These are phyloP conservation scores for Chaetodon trifasciatus DNA, from an alignment of 2,797 vertebrate genomes.

Conservation along the genomic window DNA sequence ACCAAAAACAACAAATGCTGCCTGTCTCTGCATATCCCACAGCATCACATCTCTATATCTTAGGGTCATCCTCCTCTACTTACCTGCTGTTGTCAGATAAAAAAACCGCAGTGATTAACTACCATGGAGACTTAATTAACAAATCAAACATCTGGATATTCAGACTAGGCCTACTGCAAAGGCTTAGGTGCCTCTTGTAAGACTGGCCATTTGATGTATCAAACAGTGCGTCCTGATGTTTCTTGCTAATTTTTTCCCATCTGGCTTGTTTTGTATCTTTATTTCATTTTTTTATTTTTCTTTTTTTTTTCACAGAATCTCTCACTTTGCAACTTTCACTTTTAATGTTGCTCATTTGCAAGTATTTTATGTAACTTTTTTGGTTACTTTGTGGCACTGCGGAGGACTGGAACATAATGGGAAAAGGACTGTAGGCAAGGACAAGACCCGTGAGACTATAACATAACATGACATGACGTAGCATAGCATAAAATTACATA, in stretches of 20 bases:
- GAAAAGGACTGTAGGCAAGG: background rate
- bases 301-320: slow-evolving; percentile 3
- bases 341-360: slow-evolving; percentile 29
- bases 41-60: slow-evolving; percentile 47
- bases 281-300: slow-evolving; percentile 14
- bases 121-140: slow-evolving; percentile 79
- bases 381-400: background rate
- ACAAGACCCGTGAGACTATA: background rate
- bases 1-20: slow-evolving; percentile 42
- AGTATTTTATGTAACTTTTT: background rate
- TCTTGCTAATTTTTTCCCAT: slow-evolving; percentile 63
- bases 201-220: slow-evolving; percentile 75
- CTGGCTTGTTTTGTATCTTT: slow-evolving; percentile 62
- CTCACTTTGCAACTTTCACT: slow-evolving; percentile 38
- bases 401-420: background rate
- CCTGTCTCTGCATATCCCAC: slow-evolving; percentile 30
- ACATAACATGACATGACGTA: background rate
- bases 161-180: slow-evolving; percentile 74
- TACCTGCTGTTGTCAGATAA: slow-evolving; percentile 77
- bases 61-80: slow-evolving; percentile 60
- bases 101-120: slow-evolving; percentile 71
- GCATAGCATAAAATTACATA: background rate
- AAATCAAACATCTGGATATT: slow-evolving; percentile 83
- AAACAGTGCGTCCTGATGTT: slow-evolving; percentile 73
- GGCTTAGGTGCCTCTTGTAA: slow-evolving; percentile 58